Evolutionary conservation across 2,888 invertebrate species (phyloP), one percentile per base, ranked within the genome.

Genomic region (Idaea aversata): DNA sequence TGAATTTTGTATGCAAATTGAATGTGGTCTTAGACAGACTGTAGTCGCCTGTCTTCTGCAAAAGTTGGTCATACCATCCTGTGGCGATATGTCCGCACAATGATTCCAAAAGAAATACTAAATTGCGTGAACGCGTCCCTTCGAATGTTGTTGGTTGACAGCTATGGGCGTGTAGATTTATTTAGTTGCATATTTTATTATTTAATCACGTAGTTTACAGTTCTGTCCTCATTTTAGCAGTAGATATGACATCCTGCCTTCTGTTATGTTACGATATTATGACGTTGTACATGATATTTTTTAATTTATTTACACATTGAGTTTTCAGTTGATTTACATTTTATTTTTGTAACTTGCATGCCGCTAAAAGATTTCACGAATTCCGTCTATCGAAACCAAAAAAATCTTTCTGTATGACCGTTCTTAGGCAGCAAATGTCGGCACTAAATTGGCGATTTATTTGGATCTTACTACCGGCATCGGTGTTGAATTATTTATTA

Each of bases 291-390:
- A 10, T n/a, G 25, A 64, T 65, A 59, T 34, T 47, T 57, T 65
- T 57, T 62, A 36, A 62, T 35, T 58, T 58, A 59, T 62, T 47
- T 47, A 47, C 47, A 47, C 47, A 47, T 47, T 47, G 47, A 47
- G 47, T 47, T 47, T 47, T 47, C 47, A 47, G 47, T 47, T 47
- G 47, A 13, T 47, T 47, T 47, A 47, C 36, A 13, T 47, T 58
- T 66, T 64, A 61, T 4, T 65, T 65, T 63, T 67, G 35, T 60
- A 65, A 64, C 65, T 64, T 67, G 68, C 68, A 68, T 68, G 68
- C 60, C 57, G 62, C 65, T 25, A 47, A 65, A 62, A 59, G 64
- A 64, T 62, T 58, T 64, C 34, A 34, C 34, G 59, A 65, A 47
- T 47, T 47, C 47, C 47, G 47, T 47, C 47, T 47, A 13, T 47